Evolutionary conservation across 2,888 invertebrate species (phyloP).

Genomic region (Cylindroiulus punctatus): DNA sequence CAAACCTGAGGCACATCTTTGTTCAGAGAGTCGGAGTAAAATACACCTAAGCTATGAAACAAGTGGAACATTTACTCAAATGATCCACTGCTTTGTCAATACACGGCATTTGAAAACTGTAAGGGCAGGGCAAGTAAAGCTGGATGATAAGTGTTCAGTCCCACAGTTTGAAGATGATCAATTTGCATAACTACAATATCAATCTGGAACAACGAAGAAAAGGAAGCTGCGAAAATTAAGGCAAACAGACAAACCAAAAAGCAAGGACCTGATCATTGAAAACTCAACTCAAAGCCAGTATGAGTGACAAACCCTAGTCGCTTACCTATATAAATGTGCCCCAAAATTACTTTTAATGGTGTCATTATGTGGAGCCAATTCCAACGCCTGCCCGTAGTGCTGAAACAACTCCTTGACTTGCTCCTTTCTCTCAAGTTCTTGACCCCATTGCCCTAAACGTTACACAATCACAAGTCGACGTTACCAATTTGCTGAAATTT

Average conservation of each 20-base stretch:
- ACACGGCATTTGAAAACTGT: no score
- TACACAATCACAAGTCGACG: background rate
- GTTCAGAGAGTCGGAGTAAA: no score
- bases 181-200: no score
- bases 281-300: no score
- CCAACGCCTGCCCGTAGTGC: slow-evolving; percentile 60
- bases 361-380: slow-evolving; percentile 69
- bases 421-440: slow-evolving; percentile 48
- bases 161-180: no score
- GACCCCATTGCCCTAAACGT: slow-evolving; percentile 38
- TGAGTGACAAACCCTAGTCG: background rate
- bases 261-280: background rate
- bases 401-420: slow-evolving; percentile 50
- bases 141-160: no score
- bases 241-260: background rate
- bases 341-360: slow-evolving; percentile 69
- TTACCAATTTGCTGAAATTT: no score
- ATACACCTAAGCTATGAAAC: no score
- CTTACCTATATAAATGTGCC: slow-evolving; percentile 69
- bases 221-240: no score
- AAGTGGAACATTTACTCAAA: no score
- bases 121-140: no score
- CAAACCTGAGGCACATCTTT: background rate
- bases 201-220: no score
- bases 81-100: background rate